Evolutionary conservation across 1,140 invertebrate genomes (phyloP).

Genomic region (Semibalanus balanoides): DNA sequence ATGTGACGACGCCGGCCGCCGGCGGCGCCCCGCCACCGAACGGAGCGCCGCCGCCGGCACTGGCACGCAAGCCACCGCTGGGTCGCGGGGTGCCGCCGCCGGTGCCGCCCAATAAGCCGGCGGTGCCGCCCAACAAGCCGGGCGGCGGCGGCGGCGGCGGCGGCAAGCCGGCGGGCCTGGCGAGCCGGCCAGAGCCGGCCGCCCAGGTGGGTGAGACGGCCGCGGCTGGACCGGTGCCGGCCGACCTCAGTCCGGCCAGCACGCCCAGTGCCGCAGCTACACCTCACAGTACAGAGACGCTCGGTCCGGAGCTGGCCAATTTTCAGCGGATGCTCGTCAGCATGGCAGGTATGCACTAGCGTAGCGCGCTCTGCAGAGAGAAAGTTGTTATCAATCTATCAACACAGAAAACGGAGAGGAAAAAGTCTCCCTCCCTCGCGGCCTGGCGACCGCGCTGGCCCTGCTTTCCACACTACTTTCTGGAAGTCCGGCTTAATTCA

Average conservation of each 20-base stretch:
- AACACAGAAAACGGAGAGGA: too few relatives aligned
- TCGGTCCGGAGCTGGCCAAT: background rate
- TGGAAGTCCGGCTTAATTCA: too few relatives aligned
- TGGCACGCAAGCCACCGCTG: background rate
- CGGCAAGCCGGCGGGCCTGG: background rate
- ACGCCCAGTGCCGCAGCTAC: too few relatives aligned
- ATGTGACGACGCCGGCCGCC: conserved; percentile 26
- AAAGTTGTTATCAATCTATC: too few relatives aligned
- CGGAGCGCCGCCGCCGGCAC: background rate
- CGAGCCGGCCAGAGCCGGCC: background rate
- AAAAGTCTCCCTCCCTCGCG: too few relatives aligned
- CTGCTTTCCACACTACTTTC: too few relatives aligned
- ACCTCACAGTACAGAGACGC: background rate
- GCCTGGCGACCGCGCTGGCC: too few relatives aligned
- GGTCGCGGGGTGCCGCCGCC: conserved; percentile 1
- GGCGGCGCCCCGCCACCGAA: conserved; percentile 14
- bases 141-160: too few relatives aligned
- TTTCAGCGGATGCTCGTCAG: background rate
- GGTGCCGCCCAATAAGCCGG: conserved; percentile 5
- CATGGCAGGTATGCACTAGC: background rate
- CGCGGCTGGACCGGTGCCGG: too few relatives aligned
- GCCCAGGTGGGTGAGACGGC: background rate
- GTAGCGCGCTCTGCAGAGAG: background rate
- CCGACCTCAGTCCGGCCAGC: too few relatives aligned
- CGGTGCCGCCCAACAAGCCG: background rate